Base-by-base conservation (phyloP, 2,888 invertebrate species). In the Scaptomyza cyrtandrae region DNA sequence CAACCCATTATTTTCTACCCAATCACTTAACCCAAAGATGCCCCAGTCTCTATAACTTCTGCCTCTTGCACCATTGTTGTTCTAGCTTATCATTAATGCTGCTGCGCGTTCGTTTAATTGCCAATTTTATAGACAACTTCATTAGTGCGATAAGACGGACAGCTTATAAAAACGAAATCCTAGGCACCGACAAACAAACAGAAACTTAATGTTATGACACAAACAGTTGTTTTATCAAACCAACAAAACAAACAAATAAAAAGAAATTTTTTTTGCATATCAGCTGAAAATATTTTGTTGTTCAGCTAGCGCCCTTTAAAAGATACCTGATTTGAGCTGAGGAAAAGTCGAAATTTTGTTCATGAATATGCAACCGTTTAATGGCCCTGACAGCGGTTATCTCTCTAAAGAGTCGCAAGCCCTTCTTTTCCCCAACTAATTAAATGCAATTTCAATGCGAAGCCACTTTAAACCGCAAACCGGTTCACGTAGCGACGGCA, bases 91-190 rank as follows among this genome's bases (percentile, higher is more conserved):
- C 82, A 67, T 46, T 59, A 33, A 13, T 60, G 66, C 35, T 27
- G 29, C 52, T 39, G 67, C 76, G 85, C 72, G 86, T 78, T 70
- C 77, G 79, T 84, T 85, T 86, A 85, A 78, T 83, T 85, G 87
- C 71, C 66, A 79, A 86, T 75, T 84, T 84, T 78, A 84, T 82
- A 75, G 83, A 79, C 87, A 73, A 79, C 83, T 84, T 84, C 85
- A 85, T 84, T 84, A 84, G 71, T 24, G 79, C 75, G 82, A 86
- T 86, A 81, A 73, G 87, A 19, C 44, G 35, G 35, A 16, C 9
- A 65, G 64, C 63, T 77, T 63, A 79, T 67, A 82, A 82, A 77
- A 75, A 71, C 63, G 64, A 71, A 75, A 72, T 77, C 62, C 62
- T 58, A 44, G 61, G 64, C 57, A 62, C 49, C 53, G 56, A 62